A percentile compares a stretch with the other conserved stretches of the same genome.
Conservation (phyloP, 2,113 vertebrate species). For the Ophiodon elongatus region DNA sequence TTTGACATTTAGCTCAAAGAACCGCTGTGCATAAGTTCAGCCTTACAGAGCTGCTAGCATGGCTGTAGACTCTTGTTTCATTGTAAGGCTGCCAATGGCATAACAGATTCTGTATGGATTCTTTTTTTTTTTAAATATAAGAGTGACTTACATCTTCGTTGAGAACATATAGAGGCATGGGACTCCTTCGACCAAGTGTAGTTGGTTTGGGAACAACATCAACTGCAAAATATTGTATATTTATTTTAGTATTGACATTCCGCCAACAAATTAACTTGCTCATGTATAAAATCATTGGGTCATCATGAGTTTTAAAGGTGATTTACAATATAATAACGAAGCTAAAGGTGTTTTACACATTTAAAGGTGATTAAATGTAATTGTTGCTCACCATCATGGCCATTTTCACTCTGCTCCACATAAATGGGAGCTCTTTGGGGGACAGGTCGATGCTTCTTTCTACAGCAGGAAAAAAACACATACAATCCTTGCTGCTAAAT, state of each 20-base stretch:
- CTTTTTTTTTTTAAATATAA: background rate
- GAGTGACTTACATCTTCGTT: constrained; percentile 89
- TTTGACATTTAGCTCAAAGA: background rate
- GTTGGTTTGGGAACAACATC: constrained; percentile 87
- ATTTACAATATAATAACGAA: background rate
- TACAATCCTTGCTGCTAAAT: background rate
- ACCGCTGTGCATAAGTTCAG: background rate
- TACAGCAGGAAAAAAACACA: constrained; percentile 58
- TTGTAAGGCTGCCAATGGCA: background rate
- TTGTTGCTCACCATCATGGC: constrained; percentile 88
- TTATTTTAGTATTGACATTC: background rate
- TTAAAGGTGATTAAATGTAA: background rate
- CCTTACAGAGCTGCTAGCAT: background rate
- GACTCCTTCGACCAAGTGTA: constrained; percentile 91
- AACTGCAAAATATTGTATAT: constrained; percentile 77
- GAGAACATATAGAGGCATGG: constrained; percentile 92
- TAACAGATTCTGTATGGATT: background rate
- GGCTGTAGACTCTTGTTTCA: background rate
- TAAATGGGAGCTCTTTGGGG: constrained; percentile 86
- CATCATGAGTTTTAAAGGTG: background rate
- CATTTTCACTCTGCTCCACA: constrained; percentile 88
- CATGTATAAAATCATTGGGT: background rate
- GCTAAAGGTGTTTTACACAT: background rate
- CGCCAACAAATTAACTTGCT: background rate
- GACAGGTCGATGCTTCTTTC: constrained; percentile 89